Percentiles rank a stretch among this genome's conserved stretches.
Evolutionary conservation across 1,140 invertebrate genomes (phyloP).

Genomic region (Halyomorpha halys): DNA sequence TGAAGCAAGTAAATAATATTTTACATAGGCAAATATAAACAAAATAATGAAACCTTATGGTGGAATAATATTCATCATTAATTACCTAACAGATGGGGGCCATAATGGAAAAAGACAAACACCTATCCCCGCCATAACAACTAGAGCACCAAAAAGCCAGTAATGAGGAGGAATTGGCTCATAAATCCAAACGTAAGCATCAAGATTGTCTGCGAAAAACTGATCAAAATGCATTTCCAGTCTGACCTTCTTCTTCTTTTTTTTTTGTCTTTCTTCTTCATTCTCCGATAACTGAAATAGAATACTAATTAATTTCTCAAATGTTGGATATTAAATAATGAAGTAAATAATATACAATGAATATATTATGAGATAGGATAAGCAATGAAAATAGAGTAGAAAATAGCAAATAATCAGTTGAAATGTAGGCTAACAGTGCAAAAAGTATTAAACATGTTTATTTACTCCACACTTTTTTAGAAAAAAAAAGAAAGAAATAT

Average conservation of each 20-base stretch:
- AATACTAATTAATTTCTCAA: no score
- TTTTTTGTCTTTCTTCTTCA: conserved; percentile 36
- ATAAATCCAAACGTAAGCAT: conserved; percentile 99
- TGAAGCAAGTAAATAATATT: no score
- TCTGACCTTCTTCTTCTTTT: conserved; percentile 56
- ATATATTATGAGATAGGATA: no score
- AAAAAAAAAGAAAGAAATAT: no score
- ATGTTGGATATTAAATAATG: no score
- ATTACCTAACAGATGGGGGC: conserved; percentile 77
- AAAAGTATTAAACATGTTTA: no score
- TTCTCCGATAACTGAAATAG: conserved; percentile 11
- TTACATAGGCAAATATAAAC: neutral
- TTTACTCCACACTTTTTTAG: no score
- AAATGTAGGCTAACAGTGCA: no score
- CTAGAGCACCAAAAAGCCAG: conserved; percentile 83
- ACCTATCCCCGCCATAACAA: conserved; percentile 88
- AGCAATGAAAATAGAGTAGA: no score
- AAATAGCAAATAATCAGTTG: no score
- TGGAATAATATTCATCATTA: neutral
- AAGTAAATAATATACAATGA: no score
- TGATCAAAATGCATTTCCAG: conserved; percentile 95
- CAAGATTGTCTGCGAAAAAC: conserved; percentile 80
- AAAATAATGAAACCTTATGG: neutral
- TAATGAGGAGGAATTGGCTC: conserved; percentile 95
- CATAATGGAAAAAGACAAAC: conserved; percentile 96